A percentile compares a stretch with the other conserved stretches of the same genome.
Evolutionary conservation across 2,888 invertebrate species (phyloP).

Genomic region (Melanargia galathea): DNA sequence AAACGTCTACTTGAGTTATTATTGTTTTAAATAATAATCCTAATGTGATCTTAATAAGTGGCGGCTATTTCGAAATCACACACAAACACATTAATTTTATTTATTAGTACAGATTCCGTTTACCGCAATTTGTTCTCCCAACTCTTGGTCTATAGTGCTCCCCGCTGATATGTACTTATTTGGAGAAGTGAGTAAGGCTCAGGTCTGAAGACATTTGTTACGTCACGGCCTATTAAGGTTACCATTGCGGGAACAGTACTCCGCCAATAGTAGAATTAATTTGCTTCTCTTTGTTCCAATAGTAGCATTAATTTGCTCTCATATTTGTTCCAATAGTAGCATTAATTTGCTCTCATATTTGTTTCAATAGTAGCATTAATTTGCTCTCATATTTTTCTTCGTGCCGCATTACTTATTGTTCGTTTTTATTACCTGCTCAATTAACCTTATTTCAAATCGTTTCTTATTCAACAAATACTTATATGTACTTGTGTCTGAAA

Average conservation of each 20-base stretch:
- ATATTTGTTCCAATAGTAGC: slow-evolving; percentile 7
- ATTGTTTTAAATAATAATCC: too few species aligned
- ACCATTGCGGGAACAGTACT: slow-evolving; percentile 14
- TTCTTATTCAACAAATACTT: not conserved
- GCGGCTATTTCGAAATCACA: too few species aligned
- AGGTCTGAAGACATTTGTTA: slow-evolving; percentile 15
- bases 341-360: slow-evolving; percentile 18
- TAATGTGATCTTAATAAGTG: too few species aligned
- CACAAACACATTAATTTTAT: too few species aligned
- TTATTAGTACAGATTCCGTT: not conserved
- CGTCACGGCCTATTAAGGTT: slow-evolving; percentile 23
- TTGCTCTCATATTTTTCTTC: slow-evolving; percentile 17
- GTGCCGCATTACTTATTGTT: slow-evolving; percentile 8
- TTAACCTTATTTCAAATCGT: not conserved
- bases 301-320: slow-evolving; percentile 11
- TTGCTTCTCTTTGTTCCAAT: slow-evolving; percentile 14
- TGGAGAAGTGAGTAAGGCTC: slow-evolving; percentile 14
- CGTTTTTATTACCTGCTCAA: slow-evolving; percentile 1
- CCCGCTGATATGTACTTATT: slow-evolving; percentile 21
- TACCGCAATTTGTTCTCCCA: not conserved
- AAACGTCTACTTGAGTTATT: too few species aligned
- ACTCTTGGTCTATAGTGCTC: slow-evolving; percentile 11
- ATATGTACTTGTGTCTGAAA: not conserved
- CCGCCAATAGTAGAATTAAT: slow-evolving; percentile 4
- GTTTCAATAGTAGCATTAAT: slow-evolving; percentile 7